Base-by-base conservation (phyloP, 1,140 invertebrate genomes). In the Penaeus vannamei region DNA sequence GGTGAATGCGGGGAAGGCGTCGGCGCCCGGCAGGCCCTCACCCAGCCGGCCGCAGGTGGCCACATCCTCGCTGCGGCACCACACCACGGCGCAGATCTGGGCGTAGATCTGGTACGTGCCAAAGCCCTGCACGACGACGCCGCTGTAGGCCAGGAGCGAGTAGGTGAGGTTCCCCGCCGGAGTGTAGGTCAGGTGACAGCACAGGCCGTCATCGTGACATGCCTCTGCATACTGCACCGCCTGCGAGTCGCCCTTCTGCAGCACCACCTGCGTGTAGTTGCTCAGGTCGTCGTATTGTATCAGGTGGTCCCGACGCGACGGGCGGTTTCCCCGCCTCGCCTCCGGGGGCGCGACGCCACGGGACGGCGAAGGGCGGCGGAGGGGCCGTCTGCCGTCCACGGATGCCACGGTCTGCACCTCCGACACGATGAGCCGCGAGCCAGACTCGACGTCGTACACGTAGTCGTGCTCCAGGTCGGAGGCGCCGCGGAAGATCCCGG, bases 401-500 rank as follows among this genome's bases (percentile, higher is more conserved):
- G 81, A 84, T 23, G 86, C 85, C 2, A 69, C n/a, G 12, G 89
- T 85, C 26, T 84, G 83, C 59, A 91, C 88, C 59, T 87, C 80
- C 17, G 86, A 79, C 29, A 91, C 61, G n/a, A 91, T 46, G 36
- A 91, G 23, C 36, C 29, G 36, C 66, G 85, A 85, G 5, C 91
- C 91, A 4, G 91, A 91, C 7, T 91, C 83, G 8, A 64, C 20
- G 42, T 91, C 83, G 61, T 69, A 88, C 17, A 76, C n/a, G 66
- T 90, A 84, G 93, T 93, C 5, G 92, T 42, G 95, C 69, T 1
- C 93, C 92, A 22, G 94, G 94, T 20, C 92, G 92, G 90, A 93
- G 92, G 0, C 94, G 93, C 0, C 94, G 93, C 86, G 87, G 91
- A 93, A 95, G 69, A 95, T 94, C 7, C 95, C 95, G 90, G 94